These are phyloP conservation scores for Heptranchias perlo DNA, from an alignment of 2,113 vertebrate genomes.

Conservation along the genomic window DNA sequence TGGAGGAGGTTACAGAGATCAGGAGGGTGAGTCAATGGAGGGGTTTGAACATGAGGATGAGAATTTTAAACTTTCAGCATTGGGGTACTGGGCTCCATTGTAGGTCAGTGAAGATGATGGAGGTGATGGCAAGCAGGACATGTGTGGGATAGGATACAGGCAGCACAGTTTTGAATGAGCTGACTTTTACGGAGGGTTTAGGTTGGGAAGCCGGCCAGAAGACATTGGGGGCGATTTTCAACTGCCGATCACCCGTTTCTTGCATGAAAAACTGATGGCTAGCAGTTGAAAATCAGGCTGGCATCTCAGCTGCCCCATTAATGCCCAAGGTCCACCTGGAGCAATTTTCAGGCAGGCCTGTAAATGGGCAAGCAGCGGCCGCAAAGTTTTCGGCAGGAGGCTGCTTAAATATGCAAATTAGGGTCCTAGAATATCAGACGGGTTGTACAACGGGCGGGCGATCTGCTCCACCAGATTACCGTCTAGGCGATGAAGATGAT, in stretches of 20 bases:
- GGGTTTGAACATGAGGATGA: no score
- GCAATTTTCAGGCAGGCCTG: background rate
- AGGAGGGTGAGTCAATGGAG: no score
- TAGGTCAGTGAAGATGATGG: background rate
- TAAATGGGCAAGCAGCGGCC: no score
- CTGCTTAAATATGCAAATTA: background rate
- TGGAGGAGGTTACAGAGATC: no score
- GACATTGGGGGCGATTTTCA: background rate
- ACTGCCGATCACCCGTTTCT: background rate
- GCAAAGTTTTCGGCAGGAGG: background rate
- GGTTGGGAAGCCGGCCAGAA: background rate
- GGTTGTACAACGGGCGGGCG: no score
- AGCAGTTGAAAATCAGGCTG: background rate
- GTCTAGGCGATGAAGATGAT: no score
- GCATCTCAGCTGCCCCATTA: background rate
- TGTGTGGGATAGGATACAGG: background rate
- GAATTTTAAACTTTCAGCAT: background rate
- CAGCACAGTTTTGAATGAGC: background rate
- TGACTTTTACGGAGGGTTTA: background rate
- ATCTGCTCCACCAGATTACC: no score
- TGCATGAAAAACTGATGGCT: background rate
- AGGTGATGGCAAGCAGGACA: background rate
- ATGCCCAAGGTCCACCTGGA: background rate
- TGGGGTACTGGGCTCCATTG: background rate
- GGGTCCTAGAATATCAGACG: no score